Percentiles rank a stretch among this genome's conserved stretches.
These are phyloP conservation scores for Nansenia antarctica DNA, from an alignment of 2,113 vertebrate genomes.

Conservation along the genomic window DNA sequence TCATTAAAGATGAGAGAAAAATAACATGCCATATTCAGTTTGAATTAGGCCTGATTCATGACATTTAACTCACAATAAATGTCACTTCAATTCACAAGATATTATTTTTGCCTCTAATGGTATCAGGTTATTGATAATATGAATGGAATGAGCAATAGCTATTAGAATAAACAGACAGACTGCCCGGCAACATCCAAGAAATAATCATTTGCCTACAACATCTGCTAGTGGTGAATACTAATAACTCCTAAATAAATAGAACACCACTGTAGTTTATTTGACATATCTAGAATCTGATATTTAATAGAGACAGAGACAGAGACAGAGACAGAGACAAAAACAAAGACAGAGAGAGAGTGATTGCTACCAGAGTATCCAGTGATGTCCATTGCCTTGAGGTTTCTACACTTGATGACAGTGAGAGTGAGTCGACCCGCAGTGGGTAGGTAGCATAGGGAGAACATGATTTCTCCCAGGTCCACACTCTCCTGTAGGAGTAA, in stretches of 20 bases:
- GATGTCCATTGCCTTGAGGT: slow-evolving; percentile 99
- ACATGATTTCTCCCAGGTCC: slow-evolving; percentile 99
- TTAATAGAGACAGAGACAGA: neutral
- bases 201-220: slow-evolving; percentile 41
- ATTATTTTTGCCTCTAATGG: slow-evolving; percentile 15
- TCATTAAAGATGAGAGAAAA: slow-evolving; percentile 27
- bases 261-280: slow-evolving; percentile 15
- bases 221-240: slow-evolving; percentile 42
- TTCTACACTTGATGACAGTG: slow-evolving; percentile 98
- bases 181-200: slow-evolving; percentile 9
- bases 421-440: slow-evolving; percentile 95
- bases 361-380: slow-evolving; percentile 93
- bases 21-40: slow-evolving; percentile 22
- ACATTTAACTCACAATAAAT: slow-evolving; percentile 36
- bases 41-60: slow-evolving; percentile 30
- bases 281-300: slow-evolving; percentile 10
- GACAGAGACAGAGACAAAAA: neutral
- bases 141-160: slow-evolving; percentile 27
- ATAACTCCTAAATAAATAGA: slow-evolving; percentile 47
- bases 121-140: slow-evolving; percentile 10
- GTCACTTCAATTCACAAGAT: slow-evolving; percentile 36
- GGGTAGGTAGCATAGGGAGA: slow-evolving; percentile 97
- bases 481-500: slow-evolving; percentile 88
- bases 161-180: slow-evolving; percentile 26
- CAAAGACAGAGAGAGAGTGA: no score